phyloP scores from a whole-genome alignment of 2,797 vertebrate species.

The Girardinus metallicus region DNA sequence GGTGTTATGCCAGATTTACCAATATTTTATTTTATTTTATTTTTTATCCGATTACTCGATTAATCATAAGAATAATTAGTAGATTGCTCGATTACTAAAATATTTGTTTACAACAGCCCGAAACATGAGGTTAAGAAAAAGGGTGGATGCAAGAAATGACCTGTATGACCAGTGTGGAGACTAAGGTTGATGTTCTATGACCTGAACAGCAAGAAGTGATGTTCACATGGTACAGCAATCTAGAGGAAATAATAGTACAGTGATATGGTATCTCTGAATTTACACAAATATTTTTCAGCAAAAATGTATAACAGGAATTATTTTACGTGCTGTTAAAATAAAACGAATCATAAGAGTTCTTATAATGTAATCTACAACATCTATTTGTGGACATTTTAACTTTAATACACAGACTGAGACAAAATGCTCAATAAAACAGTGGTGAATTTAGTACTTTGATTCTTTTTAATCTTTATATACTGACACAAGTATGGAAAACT shows the following conservation, averaged over 20 bases:
- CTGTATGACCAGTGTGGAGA: slow-evolving; percentile 20
- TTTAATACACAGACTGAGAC: not conserved
- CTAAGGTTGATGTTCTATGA: slow-evolving; percentile 18
- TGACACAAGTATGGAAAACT: not conserved
- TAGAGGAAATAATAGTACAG: not conserved
- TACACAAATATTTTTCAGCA: not conserved
- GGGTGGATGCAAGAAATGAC: slow-evolving; percentile 3
- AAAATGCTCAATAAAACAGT: not conserved
- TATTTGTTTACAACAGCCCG: no score
- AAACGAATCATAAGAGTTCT: not conserved
- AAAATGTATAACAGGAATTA: not conserved
- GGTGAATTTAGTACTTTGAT: not conserved
- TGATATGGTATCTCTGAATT: not conserved
- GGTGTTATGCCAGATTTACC: no score
- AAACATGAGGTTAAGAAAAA: slow-evolving; percentile 14
- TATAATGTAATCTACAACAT: not conserved
- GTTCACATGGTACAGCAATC: not conserved
- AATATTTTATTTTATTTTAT: no score
- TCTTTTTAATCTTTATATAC: not conserved
- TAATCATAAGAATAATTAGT: no score
- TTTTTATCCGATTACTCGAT: no score
- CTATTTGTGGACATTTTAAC: not conserved
- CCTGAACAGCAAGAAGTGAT: not conserved
- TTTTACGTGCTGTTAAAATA: not conserved
- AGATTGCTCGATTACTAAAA: no score